Evolutionary conservation across 64 coral and sea anemone species (phyloP), one percentile per base, ranked within the genome.

Genomic region (Dendronephthya gigantea): DNA sequence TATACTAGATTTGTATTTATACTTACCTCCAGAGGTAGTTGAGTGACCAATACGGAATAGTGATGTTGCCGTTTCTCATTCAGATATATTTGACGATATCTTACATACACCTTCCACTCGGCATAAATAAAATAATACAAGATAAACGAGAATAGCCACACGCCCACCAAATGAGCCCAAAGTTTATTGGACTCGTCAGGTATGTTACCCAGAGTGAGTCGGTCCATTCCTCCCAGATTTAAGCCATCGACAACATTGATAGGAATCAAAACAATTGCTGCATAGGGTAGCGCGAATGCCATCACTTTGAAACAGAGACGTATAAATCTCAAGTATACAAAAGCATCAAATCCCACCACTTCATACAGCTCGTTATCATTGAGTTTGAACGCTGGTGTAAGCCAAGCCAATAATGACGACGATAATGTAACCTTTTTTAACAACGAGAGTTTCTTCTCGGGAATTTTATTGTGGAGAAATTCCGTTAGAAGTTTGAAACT

Each of bases 291-390:
- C 1, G 90, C 75, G 10, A 97, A 68, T 11, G 90, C 68, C 14
- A 92, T 87, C n/a, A 97, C 91, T 69, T 97, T 97, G 2, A 97
- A 69, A 86, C 94, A 97, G 1, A 97, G 87, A 2, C 90, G 89
- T 70, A 97, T 89, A 38, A 97, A 97, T 38, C 94, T 76, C 52
- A 93, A 62, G 50, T 97, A 93, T 6, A 97, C 87, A 35, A 97
- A 16, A 30, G 94, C 94, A 25, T 97, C 94, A 22, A 97, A 91
- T 4, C 94, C 94, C 23, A 92, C 91, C 58, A 93, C 93, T 33
- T 82, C 82, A 48, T 84, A 97, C 17, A 97, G 85, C 38, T 97
- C 94, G 16, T 90, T 58, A 51, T 97, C 94, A 29, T 93, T 97
- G 0, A 85, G 87, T 86, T 89, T 85, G 27, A 97, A 87, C 11